Evolutionary conservation across 2,797 vertebrate species (phyloP), one percentile per base, ranked within the genome.

Genomic region (Gadopsis bispinosus): DNA sequence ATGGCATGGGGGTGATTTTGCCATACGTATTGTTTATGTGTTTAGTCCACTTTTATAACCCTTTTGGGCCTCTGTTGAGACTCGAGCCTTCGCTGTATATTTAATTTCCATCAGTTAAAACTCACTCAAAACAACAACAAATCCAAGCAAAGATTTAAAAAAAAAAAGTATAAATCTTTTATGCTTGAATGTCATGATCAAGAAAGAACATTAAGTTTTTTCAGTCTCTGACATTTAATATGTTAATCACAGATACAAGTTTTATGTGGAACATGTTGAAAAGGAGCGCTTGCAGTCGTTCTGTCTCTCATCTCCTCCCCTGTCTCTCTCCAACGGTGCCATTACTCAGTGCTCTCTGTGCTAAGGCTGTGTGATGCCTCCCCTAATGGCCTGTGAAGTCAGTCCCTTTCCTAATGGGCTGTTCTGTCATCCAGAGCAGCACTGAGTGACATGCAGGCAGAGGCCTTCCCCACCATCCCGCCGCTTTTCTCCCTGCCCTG

Each of bases 381-480:
- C 88, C 77, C 88, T 95, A 95, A 95, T 94, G 93, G 92, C 90
- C 91, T 94, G 92, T 95, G 94, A 95, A 93, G 94, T 91, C 89
- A 83, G 75, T 92, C 85, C 85, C 66, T 86, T 60, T 87, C 86
- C 86, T 96, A 95, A 95, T 95, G 92, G 94, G 90, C 89, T 93
- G 87, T 92, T 93, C 94, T 94, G 94, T 95, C 95, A 95, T 93
- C 89, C 88, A 50, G 82, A 62, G 65, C 86, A 55, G 73, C 75
- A 33, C 85, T 93, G 93, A 94, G 80, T 95, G 95, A 94, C 94
- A 90, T 35, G 79, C 87, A 75, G 81, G 86, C 90, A 86, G 83
- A 22, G 69, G 80, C 55, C 87, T 70, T 85, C 82, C 62, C 79
- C 59, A 50, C 80, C 86, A 69, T 81, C 77, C 79, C 56, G 41